Base-by-base conservation (phyloP, 64 coral and sea anemone species). In the Pocillopora verrucosa region DNA sequence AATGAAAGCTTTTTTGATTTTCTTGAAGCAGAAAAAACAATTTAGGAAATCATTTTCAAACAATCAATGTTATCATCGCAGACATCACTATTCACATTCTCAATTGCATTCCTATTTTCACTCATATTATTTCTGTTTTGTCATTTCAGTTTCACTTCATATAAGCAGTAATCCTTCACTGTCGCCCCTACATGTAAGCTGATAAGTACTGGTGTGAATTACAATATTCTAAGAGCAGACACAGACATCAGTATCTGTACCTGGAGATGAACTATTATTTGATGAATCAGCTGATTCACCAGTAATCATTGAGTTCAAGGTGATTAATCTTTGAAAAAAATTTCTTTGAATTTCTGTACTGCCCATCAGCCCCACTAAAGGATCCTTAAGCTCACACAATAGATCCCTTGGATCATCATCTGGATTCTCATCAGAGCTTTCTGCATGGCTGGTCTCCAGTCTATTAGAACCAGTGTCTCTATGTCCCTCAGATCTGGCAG, bases 331-430 rank as follows among this genome's bases (percentile, higher is more conserved):
- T 15, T 77, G 80, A 61, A 84, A 75, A 26, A 91, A 60, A 13
- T n/a, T 59, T 36, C 80, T 65, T 82, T 91, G 89, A 34, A 91
- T 91, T 22, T 84, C 80, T 16, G 80, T 72, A 85, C 89, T 84
- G 34, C 72, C 59, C 35, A 84, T 76, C 13, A 91, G 19, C 4
- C 58, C 72, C 36, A 58, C 67, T 0, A 91, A 20, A n/a, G 80
- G 89, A 3, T 85, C 65, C 72, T 70, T 70, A 1, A 85, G 37
- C 13, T 85, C 82, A 85, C 65, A 72, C 15, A 85, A 1, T 38
- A 85, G 37, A 65, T 63, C 20, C 41, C 36, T 37, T 2, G 82
- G 13, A 56, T 19, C 13, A 25, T 16, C 10, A 26, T 14, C 72
- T 4, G 1, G 0, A 7, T 41, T 30, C 34, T 56, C 13, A 9